Conservation (phyloP, 2,797 vertebrate species). For the Stomatorhinus walkeri region DNA sequence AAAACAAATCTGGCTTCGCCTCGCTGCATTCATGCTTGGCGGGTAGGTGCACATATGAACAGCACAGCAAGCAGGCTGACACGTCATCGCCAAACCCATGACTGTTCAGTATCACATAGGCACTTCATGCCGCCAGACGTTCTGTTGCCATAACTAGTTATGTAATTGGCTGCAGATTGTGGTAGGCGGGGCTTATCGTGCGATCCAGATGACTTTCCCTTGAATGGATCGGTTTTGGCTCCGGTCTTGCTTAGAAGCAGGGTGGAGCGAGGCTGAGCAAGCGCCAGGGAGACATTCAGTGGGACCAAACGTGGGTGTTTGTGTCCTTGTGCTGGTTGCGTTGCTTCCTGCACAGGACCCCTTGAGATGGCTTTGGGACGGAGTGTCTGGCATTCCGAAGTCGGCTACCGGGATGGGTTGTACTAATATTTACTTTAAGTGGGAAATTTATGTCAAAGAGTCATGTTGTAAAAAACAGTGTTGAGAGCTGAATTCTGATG, state of each 20-base stretch:
- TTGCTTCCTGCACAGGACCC: neutral
- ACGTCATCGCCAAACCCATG: neutral
- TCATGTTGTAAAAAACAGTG: neutral
- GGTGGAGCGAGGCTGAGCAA: neutral
- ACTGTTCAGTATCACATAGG: neutral
- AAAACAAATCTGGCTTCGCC: neutral
- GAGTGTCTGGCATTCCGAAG: neutral
- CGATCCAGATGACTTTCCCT: neutral
- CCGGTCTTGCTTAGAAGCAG: neutral
- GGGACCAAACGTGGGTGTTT: neutral
- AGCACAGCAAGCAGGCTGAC: neutral
- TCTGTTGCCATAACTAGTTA: neutral
- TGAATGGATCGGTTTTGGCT: neutral
- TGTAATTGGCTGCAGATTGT: neutral
- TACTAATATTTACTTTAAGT: conserved; percentile 6
- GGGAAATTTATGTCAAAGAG: neutral
- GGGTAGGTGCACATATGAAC: neutral
- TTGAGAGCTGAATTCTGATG: neutral
- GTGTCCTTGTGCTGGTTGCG: neutral
- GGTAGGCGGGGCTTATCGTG: neutral
- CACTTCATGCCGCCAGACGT: neutral
- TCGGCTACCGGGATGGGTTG: neutral
- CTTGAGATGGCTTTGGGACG: neutral
- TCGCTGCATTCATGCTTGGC: neutral
- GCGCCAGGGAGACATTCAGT: neutral